Conservation (phyloP, 2,888 invertebrate genomes). For the Trachelus iudaicus region DNA sequence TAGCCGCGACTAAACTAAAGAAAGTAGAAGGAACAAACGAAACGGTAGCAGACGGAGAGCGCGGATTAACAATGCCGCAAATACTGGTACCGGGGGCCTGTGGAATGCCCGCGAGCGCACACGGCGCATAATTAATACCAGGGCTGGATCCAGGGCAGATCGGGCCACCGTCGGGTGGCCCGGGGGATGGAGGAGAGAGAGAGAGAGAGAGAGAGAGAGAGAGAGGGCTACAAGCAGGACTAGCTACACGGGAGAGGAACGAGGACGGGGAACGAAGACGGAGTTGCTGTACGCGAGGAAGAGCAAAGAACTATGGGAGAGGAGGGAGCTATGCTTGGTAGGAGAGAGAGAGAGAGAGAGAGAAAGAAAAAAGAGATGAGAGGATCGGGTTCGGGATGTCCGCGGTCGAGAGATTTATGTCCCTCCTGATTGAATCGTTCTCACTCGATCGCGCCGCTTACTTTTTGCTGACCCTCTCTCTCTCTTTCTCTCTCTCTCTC, state of each 20-base stretch:
- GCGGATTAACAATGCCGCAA: conserved; percentile 64
- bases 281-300: conserved; percentile 23
- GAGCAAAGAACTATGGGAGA: conserved; percentile 41
- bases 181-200: conserved; percentile 23
- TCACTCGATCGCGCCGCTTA: conserved; percentile 65
- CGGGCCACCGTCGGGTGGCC: conserved; percentile 23
- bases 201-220: conserved; percentile 20
- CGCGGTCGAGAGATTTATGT: conserved; percentile 65
- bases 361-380: conserved; percentile 12
- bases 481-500: conserved; percentile 17
- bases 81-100: conserved; percentile 59
- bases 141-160: conserved; percentile 9
- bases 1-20: not conserved
- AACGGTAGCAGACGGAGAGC: conserved; percentile 59
- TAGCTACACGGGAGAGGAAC: not conserved
- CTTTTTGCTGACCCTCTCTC: conserved; percentile 50
- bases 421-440: conserved; percentile 67
- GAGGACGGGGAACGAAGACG: conserved; percentile 22
- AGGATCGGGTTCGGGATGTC: conserved; percentile 52
- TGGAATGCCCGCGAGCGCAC: conserved; percentile 62
- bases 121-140: conserved; percentile 64
- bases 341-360: not conserved
- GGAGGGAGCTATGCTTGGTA: conserved; percentile 22
- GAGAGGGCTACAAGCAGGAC: conserved; percentile 15
- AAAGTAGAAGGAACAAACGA: conserved; percentile 37